Evolutionary conservation across 35 echinoderm and acorn worm species (phyloP).

Genomic region (Antedon bifida): DNA sequence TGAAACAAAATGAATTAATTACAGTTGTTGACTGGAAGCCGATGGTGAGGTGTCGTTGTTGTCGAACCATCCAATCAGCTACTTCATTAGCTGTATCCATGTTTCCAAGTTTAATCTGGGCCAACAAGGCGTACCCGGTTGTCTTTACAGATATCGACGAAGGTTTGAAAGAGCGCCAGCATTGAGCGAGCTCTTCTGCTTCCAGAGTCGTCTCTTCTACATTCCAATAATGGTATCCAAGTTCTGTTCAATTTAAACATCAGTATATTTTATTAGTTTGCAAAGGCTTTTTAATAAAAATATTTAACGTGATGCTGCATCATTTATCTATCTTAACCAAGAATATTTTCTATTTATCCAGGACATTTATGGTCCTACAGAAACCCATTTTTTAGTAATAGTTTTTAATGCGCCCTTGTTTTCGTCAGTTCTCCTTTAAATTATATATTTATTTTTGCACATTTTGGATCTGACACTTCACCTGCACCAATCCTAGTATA

Average conservation of each 20-base stretch:
- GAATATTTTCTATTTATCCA: no score
- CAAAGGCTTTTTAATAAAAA: no score
- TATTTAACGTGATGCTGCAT: no score
- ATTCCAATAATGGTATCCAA: neutral
- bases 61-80: constrained; percentile 24
- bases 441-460: no score
- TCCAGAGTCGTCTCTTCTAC: neutral
- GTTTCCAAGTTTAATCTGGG: constrained; percentile 19
- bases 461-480: no score
- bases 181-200: constrained; percentile 25
- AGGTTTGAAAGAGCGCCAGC: constrained; percentile 57
- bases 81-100: constrained; percentile 9
- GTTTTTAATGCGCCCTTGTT: no score
- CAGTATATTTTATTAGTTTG: no score
- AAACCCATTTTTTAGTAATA: no score
- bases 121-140: constrained; percentile 31
- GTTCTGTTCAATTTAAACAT: neutral
- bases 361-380: no score
- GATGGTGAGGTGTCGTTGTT: constrained; percentile 8
- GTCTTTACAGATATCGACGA: constrained; percentile 35
- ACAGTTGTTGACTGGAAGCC: constrained; percentile 1
- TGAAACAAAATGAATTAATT: neutral
- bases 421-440: no score
- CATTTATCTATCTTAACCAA: no score
- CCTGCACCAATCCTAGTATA: no score